Evolutionary conservation across 2,113 vertebrate species (phyloP), one percentile per base, ranked within the genome.

Genomic region (Actenoides lindsayi): DNA sequence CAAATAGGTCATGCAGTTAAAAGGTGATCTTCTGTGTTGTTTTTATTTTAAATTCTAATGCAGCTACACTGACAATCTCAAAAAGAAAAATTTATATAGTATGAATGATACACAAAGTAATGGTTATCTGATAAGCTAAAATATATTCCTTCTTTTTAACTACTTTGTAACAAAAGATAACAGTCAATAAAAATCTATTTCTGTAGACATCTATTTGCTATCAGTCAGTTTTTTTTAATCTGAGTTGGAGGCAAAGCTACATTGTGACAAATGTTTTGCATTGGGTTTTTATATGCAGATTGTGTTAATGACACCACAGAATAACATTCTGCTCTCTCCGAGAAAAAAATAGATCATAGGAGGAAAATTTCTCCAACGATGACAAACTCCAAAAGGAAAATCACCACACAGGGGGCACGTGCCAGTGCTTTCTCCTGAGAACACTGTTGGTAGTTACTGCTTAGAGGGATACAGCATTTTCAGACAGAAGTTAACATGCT

Each of bases 171-270:
- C 93, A 96, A 97, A 97, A 94, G 77, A 60, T 94, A 95, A 91
- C 95, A 82, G 80, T 81, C 96, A 98, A 97, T 97, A 97, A 98
- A 98, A 89, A 96, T 93, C 90, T 97, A 97, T 97, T 97, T 97
- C 96, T 96, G 97, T 98, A 98, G 97, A 96, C 97, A 96, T 94
- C 84, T 94, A 94, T 41, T 60, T 79, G 75, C 90, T 95, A 41
- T 85, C 83, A 81, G 70, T 75, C 90, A 96, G 46, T 57, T 92
- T 90, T 96, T 96, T 94, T 95, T 87, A 88, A 96, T 90, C 91
- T 44, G 78, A 33, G 81, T 76, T 95, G 76, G 92, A 89, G 76
- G 78, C 50, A 42, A 93, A 94, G 51, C 39, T 51, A 48, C 67
- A 64, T 16, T 57, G 50, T 70, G 30, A 96, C 64, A 74, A 94